These are phyloP conservation scores for Staurois parvus DNA, from an alignment of 2,797 vertebrate species.

Conservation along the genomic window DNA sequence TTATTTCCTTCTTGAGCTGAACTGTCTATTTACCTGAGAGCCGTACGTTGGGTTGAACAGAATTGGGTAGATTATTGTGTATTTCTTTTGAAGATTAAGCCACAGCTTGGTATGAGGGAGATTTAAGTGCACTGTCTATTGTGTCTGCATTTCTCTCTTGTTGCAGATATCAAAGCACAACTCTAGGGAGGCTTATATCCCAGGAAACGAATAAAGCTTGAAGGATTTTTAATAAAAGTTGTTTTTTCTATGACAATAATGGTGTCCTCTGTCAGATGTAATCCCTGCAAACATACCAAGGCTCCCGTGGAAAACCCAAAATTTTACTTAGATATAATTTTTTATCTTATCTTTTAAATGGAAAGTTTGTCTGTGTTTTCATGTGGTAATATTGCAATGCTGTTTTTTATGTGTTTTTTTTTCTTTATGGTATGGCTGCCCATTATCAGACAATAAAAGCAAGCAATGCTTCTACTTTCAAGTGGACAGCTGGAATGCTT, in stretches of 20 bases:
- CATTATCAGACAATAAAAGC: too few relatives aligned
- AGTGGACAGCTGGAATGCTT: too few relatives aligned
- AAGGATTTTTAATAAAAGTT: conserved; percentile 40
- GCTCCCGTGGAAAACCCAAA: too few relatives aligned
- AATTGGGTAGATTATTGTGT: conserved; percentile 16
- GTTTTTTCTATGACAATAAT: conserved; percentile 15
- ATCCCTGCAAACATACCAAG: not conserved
- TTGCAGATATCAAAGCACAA: conserved; percentile 34
- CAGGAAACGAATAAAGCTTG: conserved; percentile 28
- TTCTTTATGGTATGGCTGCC: too few relatives aligned
- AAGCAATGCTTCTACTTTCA: too few relatives aligned
- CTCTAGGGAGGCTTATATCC: conserved; percentile 36
- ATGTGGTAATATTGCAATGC: too few relatives aligned
- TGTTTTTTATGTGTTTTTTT: too few relatives aligned
- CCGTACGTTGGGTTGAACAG: not conserved
- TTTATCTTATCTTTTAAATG: too few relatives aligned
- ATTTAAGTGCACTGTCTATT: conserved; percentile 38
- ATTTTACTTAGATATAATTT: too few relatives aligned
- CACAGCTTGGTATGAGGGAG: not conserved
- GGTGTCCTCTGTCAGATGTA: not conserved
- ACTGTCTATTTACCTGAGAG: not conserved
- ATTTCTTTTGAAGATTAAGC: conserved; percentile 29
- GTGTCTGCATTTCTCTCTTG: conserved; percentile 28
- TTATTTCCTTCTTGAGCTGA: not conserved
- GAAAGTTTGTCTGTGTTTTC: too few relatives aligned